Evolutionary conservation across 2,797 vertebrate species (phyloP).

Genomic region (Anomalospiza imberbis): DNA sequence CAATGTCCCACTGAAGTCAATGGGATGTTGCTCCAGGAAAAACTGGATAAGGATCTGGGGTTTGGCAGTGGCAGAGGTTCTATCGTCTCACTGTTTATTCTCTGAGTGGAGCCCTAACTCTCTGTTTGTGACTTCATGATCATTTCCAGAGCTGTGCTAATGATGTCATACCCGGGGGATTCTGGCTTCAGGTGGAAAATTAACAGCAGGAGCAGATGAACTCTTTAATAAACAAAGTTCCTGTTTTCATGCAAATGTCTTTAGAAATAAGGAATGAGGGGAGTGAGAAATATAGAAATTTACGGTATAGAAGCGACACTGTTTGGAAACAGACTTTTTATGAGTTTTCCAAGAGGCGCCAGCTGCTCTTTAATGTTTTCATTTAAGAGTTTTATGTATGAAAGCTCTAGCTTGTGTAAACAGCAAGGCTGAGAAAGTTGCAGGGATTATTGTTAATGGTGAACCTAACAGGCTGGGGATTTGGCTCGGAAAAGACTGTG

Average conservation of each 20-base stretch:
- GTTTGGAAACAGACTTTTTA: slow-evolving; percentile 70
- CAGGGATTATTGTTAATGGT: slow-evolving; percentile 21
- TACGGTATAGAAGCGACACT: slow-evolving; percentile 49
- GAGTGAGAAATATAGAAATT: slow-evolving; percentile 51
- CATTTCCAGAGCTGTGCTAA: slow-evolving; percentile 38
- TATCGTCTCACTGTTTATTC: neutral
- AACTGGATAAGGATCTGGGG: slow-evolving; percentile 34
- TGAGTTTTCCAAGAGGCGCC: slow-evolving; percentile 66
- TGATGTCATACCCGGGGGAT: slow-evolving; percentile 5
- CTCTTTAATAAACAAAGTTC: slow-evolving; percentile 52
- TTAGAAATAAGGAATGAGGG: slow-evolving; percentile 22
- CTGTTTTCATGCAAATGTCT: slow-evolving; percentile 62
- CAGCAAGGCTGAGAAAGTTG: slow-evolving; percentile 52
- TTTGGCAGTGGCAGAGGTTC: slow-evolving; percentile 30
- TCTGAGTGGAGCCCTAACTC: neutral
- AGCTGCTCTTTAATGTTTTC: slow-evolving; percentile 71
- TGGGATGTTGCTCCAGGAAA: slow-evolving; percentile 34
- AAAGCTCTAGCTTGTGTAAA: slow-evolving; percentile 60
- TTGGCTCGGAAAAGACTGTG: neutral
- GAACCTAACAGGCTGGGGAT: neutral
- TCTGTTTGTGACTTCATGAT: slow-evolving; percentile 46
- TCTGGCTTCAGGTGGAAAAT: slow-evolving; percentile 46
- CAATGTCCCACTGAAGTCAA: slow-evolving; percentile 7
- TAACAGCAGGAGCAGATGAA: slow-evolving; percentile 57
- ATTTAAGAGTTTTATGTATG: slow-evolving; percentile 67